Conservation (phyloP, 2,113 vertebrate genomes). For the Motacilla tschutschensis region DNA sequence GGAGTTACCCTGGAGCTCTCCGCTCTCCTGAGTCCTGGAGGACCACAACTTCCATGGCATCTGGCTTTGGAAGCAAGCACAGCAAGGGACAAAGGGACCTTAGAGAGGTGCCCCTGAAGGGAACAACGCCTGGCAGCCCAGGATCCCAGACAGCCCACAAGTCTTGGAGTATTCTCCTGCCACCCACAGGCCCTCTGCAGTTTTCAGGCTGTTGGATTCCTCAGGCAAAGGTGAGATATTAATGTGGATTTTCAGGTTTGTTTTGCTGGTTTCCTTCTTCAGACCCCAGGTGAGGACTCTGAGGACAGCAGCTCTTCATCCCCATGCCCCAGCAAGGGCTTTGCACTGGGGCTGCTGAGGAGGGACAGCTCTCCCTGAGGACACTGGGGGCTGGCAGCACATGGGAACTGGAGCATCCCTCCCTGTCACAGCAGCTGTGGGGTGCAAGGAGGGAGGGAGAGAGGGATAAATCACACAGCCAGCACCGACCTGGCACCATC, state of each 20-base stretch:
- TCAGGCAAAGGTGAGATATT: neutral
- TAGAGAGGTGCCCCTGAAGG: neutral
- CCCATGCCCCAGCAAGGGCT: neutral
- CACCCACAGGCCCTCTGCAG: neutral
- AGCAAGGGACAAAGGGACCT: neutral
- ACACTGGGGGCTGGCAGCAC: neutral
- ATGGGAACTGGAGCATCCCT: neutral
- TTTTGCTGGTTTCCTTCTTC: neutral
- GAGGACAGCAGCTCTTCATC: neutral
- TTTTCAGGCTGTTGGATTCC: neutral
- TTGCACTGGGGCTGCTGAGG: neutral
- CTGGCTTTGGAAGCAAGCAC: neutral
- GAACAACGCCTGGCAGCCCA: neutral
- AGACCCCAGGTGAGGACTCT: neutral
- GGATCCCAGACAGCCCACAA: neutral
- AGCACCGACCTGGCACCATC: neutral
- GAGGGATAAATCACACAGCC: neutral
- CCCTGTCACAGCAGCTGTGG: neutral
- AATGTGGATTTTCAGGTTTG: accelerated
- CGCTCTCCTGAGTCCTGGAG: neutral
- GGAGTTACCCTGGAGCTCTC: neutral
- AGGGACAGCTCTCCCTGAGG: neutral
- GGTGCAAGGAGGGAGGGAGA: neutral
- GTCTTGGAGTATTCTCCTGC: neutral
- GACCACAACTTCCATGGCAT: neutral